Base-by-base conservation (phyloP, 2,888 invertebrate genomes). In the Pachycephus smyrnensis region DNA sequence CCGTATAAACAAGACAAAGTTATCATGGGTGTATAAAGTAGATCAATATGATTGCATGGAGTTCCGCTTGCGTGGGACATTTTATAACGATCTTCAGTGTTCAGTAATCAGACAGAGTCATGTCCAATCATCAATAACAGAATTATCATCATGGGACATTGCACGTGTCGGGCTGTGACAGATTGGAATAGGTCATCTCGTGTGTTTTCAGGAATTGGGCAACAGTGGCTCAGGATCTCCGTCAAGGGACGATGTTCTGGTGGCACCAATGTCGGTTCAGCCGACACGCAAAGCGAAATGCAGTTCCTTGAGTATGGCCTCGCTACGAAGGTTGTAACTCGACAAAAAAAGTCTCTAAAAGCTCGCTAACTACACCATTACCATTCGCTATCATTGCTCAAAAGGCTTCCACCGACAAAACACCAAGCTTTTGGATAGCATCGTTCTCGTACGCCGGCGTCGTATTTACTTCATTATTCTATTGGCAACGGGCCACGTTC, bases 211-310 rank as follows among this genome's bases (percentile, higher is more conserved):
- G 96, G 96, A 96, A 92, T 94, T 96, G 92, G 96, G 90, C 84
- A 91, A 91, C 84, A 88, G 96, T 89, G 94, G 94, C 90, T 90
- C 91, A 84, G 93, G 92, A 88, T 93, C 92, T 86, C 93, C 92
- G 88, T 93, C 93, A 90, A 89, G 94, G 93, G 89, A 92, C 92
- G 94, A 94, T 84, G 93, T 94, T 90, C 92, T 95, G 89, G 94
- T 95, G 88, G 96, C 96, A 86, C 97, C 96, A 82, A 94, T 96
- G 92, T 96, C 97, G 80, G 96, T 96, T 90, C 97, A 97, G 92
- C 96, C 96, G 83, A 96, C 95, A 87, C 94, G 97, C 90, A 96
- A 96, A 93, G 94, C 95, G 86, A 94, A 94, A 91, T 93, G 94
- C 86, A 93, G 94, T 85, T 94, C 94, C 79, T 91, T 94, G 84